Evolutionary conservation across 2,113 vertebrate genomes (phyloP).

Genomic region (Bambusicola thoracicus): DNA sequence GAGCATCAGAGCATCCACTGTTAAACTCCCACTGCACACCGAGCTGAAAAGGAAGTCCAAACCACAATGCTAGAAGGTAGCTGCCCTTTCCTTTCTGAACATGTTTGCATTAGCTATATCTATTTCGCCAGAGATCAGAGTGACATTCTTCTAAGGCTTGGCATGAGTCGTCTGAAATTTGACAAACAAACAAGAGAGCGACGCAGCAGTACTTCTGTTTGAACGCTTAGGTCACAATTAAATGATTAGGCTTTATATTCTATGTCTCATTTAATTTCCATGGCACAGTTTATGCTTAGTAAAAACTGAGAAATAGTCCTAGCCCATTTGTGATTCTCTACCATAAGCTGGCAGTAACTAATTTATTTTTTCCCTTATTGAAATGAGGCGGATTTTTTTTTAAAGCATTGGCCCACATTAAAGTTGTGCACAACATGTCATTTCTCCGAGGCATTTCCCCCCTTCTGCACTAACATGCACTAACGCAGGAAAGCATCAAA

Average conservation of each 20-base stretch:
- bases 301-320: neutral
- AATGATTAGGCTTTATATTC: neutral
- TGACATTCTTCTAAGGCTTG: neutral
- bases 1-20: neutral
- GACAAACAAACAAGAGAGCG: neutral
- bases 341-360: neutral
- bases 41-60: neutral
- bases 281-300: neutral
- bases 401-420: neutral
- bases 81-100: neutral
- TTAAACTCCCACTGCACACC: neutral
- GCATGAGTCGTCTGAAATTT: neutral
- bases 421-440: rapidly evolving
- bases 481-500: neutral
- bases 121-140: neutral
- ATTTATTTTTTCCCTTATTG: neutral
- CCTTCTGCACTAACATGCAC: neutral
- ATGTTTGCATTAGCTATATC: neutral
- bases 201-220: neutral
- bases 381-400: neutral
- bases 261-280: neutral
- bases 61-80: neutral
- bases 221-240: neutral
- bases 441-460: neutral
- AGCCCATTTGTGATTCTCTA: neutral